Percentiles rank a stretch among this genome's conserved stretches.
These are phyloP conservation scores for Ianthella basta DNA, from an alignment of 37 sponge, comb jelly and placozoan genomes.

Conservation along the genomic window DNA sequence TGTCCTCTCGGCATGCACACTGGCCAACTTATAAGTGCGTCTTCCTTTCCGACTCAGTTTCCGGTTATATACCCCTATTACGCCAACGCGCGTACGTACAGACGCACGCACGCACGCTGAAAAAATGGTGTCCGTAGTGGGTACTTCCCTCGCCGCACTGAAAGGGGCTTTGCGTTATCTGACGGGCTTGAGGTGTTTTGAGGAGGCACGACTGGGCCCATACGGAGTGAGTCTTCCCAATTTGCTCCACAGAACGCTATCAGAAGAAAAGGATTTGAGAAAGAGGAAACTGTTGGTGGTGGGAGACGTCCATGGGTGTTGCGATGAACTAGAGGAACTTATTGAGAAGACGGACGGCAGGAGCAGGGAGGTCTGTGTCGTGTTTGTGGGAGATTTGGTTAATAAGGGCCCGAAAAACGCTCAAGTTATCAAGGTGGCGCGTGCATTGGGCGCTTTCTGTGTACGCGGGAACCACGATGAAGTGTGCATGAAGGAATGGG, in stretches of 20 bases:
- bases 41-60: too few relatives aligned
- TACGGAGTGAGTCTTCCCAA: slow-evolving; percentile 67
- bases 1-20: too few relatives aligned
- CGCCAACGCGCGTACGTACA: too few relatives aligned
- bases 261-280: slow-evolving; percentile 60
- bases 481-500: slow-evolving; percentile 60
- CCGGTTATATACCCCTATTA: too few relatives aligned
- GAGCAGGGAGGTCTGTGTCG: slow-evolving; percentile 33
- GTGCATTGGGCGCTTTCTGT: slow-evolving; percentile 51
- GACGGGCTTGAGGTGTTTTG: slow-evolving; percentile 7
- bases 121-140: slow-evolving; percentile 17
- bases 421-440: slow-evolving; percentile 57
- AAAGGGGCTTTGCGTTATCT: background rate
- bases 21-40: too few relatives aligned
- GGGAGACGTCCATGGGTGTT: slow-evolving; percentile 90
- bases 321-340: slow-evolving; percentile 74
- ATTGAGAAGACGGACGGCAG: slow-evolving; percentile 40
- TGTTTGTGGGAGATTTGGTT: slow-evolving; percentile 85
- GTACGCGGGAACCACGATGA: slow-evolving; percentile 91
- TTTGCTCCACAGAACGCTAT: slow-evolving; percentile 32
- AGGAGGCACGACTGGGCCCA: slow-evolving; percentile 43
- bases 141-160: background rate
- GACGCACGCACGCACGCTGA: too few relatives aligned
- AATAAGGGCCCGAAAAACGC: slow-evolving; percentile 85
- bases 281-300: slow-evolving; percentile 58